These are phyloP conservation scores for Drosophila cognata DNA, from an alignment of 2,888 invertebrate species.

Conservation along the genomic window DNA sequence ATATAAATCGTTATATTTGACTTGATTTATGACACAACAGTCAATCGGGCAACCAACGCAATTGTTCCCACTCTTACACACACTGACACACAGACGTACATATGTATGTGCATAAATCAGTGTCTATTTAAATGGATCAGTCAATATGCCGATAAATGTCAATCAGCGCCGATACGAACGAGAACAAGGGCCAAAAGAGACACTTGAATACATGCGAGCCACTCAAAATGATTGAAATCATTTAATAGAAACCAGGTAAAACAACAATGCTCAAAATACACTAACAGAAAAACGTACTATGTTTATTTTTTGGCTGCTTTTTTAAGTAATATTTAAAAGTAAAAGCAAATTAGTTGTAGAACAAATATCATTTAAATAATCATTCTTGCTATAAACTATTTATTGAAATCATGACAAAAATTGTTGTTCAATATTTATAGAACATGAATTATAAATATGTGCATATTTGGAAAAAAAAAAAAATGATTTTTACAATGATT, in stretches of 20 bases:
- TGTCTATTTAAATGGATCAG: slow-evolving; percentile 52
- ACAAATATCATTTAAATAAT: not conserved
- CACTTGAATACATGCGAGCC: slow-evolving; percentile 40
- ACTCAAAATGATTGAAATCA: slow-evolving; percentile 47
- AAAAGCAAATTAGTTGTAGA: not conserved
- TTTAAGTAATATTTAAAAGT: not conserved
- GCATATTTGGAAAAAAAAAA: not conserved
- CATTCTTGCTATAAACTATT: not conserved
- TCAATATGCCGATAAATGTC: slow-evolving; percentile 69
- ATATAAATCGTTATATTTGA: slow-evolving; percentile 47
- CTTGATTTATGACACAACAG: slow-evolving; percentile 66
- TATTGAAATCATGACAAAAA: too few relatives aligned
- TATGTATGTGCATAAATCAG: not conserved
- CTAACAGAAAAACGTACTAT: not conserved
- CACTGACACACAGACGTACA: slow-evolving; percentile 1
- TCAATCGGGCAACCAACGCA: slow-evolving; percentile 51
- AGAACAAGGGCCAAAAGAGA: slow-evolving; percentile 45
- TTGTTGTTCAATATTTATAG: not conserved
- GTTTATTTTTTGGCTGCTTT: not conserved
- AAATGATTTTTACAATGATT: not conserved
- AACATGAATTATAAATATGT: not conserved
- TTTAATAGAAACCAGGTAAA: slow-evolving; percentile 4
- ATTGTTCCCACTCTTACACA: slow-evolving; percentile 32
- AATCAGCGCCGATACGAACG: slow-evolving; percentile 45
- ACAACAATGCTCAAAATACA: slow-evolving; percentile 6